Evolutionary conservation across 1,140 invertebrate genomes (phyloP).

Genomic region (Pseudachorutes palmiensis): DNA sequence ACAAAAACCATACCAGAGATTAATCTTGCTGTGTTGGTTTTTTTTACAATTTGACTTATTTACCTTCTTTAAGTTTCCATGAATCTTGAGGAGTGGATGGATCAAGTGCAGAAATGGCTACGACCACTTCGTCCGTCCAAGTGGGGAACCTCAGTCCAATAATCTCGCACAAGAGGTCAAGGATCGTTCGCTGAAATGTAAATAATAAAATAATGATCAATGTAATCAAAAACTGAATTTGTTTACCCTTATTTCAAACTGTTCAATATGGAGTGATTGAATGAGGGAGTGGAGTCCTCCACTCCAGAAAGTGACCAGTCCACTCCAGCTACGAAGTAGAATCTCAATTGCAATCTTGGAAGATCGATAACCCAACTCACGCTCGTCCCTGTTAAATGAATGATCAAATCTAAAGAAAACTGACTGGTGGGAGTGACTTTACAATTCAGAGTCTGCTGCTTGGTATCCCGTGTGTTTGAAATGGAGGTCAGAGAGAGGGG

Average conservation of each 20-base stretch:
- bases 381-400: slow-evolving; percentile 57
- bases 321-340: slow-evolving; percentile 80
- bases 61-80: slow-evolving; percentile 81
- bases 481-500: slow-evolving; percentile 87
- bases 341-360: slow-evolving; percentile 74
- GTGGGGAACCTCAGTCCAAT: slow-evolving; percentile 72
- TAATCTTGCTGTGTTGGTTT: too few relatives aligned
- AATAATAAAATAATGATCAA: not conserved
- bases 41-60: too few relatives aligned
- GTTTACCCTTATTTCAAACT: slow-evolving; percentile 41
- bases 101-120: slow-evolving; percentile 76
- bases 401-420: not conserved
- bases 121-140: slow-evolving; percentile 83
- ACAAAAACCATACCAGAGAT: too few relatives aligned
- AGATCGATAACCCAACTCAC: slow-evolving; percentile 69
- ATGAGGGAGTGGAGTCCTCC: slow-evolving; percentile 72
- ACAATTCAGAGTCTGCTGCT: slow-evolving; percentile 43
- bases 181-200: slow-evolving; percentile 65
- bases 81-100: slow-evolving; percentile 63
- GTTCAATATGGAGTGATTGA: slow-evolving; percentile 75
- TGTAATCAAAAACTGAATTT: not conserved
- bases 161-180: slow-evolving; percentile 84
- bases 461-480: slow-evolving; percentile 52
- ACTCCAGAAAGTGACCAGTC: slow-evolving; percentile 64
- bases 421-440: slow-evolving; percentile 12